phyloP scores from a whole-genome alignment of 2,888 invertebrate species.

The Pantelozetes paolii region DNA sequence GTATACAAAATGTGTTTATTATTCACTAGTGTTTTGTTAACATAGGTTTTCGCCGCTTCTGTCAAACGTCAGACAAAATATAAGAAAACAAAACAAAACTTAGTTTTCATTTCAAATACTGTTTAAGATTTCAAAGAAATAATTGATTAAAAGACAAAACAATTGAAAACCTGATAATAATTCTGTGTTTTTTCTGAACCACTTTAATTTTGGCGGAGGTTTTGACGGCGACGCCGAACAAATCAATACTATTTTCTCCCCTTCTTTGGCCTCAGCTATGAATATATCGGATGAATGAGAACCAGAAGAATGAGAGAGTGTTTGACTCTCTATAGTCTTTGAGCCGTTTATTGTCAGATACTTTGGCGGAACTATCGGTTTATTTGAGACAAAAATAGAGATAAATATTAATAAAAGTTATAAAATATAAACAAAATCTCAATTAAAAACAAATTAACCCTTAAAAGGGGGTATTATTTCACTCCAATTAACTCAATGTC shows the following conservation, averaged over 20 bases:
- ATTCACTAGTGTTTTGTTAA: constrained; percentile 40
- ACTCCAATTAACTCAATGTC: no score
- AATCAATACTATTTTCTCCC: constrained; percentile 46
- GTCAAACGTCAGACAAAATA: constrained; percentile 1
- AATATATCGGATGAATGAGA: constrained; percentile 43
- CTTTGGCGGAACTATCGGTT: constrained; percentile 44
- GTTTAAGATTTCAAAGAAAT: no score
- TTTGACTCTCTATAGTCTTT: constrained; percentile 23
- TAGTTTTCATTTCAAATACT: no score
- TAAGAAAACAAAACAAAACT: not conserved
- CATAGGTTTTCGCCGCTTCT: constrained; percentile 43
- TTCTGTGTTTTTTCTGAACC: constrained; percentile 47
- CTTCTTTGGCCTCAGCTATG: constrained; percentile 47
- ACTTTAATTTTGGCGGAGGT: constrained; percentile 47
- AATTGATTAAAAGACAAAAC: no score
- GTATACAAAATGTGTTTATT: constrained; percentile 39
- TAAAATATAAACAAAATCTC: no score
- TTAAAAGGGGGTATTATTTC: no score
- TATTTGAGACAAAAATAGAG: not conserved
- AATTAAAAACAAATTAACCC: no score
- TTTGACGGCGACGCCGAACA: constrained; percentile 47
- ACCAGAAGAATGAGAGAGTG: constrained; percentile 37
- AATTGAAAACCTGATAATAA: constrained; percentile 44
- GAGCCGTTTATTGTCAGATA: constrained; percentile 44
- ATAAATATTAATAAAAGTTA: not conserved